phyloP scores from a whole-genome alignment of 1,140 invertebrate genomes.

The Drosophila mauritiana region DNA sequence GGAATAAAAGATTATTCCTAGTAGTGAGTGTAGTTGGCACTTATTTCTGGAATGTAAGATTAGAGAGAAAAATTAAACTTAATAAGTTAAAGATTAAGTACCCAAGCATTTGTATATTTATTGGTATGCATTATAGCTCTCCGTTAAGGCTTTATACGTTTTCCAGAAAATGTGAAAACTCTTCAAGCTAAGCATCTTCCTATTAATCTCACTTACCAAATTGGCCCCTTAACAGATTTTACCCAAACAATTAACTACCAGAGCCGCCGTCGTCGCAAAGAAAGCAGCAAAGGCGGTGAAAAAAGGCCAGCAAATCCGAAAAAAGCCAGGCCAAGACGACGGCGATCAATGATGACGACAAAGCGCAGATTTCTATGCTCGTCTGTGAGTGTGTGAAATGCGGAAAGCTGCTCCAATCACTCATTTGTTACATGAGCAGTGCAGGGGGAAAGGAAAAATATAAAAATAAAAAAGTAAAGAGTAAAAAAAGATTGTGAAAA shows the following conservation, averaged over 20 bases:
- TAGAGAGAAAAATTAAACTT: no score
- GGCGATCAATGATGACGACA: conserved; percentile 58
- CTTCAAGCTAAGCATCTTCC: conserved; percentile 2
- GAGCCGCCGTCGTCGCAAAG: conserved; percentile 26
- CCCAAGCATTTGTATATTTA: no score
- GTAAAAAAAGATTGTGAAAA: conserved; percentile 72
- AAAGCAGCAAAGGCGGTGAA: conserved; percentile 38
- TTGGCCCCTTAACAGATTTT: conserved; percentile 30
- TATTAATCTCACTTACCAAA: conserved; percentile 38
- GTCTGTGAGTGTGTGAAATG: conserved; percentile 62
- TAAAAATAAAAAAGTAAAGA: background rate
- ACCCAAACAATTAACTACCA: conserved; percentile 40
- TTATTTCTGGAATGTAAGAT: no score
- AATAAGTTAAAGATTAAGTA: no score
- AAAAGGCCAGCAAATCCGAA: conserved; percentile 45
- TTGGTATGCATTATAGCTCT: no score
- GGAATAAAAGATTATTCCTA: no score
- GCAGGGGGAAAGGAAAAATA: background rate
- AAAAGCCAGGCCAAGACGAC: conserved; percentile 28
- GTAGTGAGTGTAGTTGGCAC: no score
- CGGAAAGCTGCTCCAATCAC: conserved; percentile 74
- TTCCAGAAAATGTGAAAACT: background rate
- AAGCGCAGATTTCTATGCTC: conserved; percentile 64
- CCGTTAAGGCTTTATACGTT: background rate
- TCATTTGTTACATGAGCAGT: conserved; percentile 71